A percentile compares a stretch with the other conserved stretches of the same genome.
These are phyloP conservation scores for Enteromius anoplus DNA, from an alignment of 2,797 vertebrate genomes.

Conservation along the genomic window DNA sequence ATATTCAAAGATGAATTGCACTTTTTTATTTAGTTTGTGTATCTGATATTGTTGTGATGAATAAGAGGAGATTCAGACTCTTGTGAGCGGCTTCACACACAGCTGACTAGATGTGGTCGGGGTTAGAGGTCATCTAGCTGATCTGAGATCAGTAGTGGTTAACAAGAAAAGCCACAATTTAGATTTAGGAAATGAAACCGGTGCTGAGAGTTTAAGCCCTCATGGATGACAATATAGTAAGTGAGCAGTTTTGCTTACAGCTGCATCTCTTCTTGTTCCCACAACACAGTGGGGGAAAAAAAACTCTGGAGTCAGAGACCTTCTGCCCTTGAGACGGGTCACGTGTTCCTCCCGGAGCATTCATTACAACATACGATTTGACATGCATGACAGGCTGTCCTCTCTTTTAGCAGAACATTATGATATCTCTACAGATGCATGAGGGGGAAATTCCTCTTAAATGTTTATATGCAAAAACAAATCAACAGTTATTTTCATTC, in stretches of 20 bases:
- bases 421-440: background rate
- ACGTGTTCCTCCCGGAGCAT: conserved; percentile 51
- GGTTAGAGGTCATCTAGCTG: conserved; percentile 12
- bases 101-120: background rate
- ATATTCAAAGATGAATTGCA: background rate
- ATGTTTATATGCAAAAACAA: background rate
- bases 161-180: background rate
- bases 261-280: conserved; percentile 27
- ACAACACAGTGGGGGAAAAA: conserved; percentile 58
- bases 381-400: background rate
- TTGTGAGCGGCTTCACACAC: background rate
- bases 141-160: conserved; percentile 10
- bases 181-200: background rate
- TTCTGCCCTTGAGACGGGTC: conserved; percentile 53
- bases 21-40: background rate
- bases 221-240: conserved; percentile 15
- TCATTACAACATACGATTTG: conserved; percentile 12
- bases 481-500: background rate
- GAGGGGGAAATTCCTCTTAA: background rate
- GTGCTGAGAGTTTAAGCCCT: background rate
- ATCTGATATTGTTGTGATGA: background rate
- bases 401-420: background rate
- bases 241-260: conserved; percentile 20
- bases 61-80: background rate
- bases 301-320: conserved; percentile 41